Evolutionary conservation across 2,113 vertebrate genomes (phyloP).

Genomic region (Peromyscus polionotus): DNA sequence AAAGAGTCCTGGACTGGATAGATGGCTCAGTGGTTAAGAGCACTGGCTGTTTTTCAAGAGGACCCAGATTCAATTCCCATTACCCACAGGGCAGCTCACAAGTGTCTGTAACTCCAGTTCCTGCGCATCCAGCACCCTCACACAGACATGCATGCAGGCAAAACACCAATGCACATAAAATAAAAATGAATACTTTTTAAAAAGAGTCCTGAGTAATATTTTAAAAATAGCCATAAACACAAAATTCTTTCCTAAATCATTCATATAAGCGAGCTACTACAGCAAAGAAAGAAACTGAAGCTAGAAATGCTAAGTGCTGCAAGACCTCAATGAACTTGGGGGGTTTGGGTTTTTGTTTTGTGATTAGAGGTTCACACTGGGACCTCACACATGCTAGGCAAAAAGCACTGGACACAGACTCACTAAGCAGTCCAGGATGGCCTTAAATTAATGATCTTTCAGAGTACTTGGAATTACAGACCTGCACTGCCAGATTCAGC

Average conservation of each 20-base stretch:
- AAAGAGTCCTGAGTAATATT: neutral
- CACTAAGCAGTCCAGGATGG: too few species aligned
- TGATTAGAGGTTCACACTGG: too few species aligned
- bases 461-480: neutral
- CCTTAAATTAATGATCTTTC: neutral
- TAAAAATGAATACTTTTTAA: too few species aligned
- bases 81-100: neutral
- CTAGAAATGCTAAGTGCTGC: neutral
- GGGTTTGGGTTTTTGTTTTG: neutral
- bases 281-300: neutral
- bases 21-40: neutral
- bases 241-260: neutral
- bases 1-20: neutral
- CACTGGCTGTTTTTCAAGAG: neutral
- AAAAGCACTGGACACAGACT: too few species aligned
- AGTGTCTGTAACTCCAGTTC: too few species aligned
- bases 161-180: neutral
- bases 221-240: neutral
- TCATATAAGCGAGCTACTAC: neutral
- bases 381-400: too few species aligned
- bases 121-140: too few species aligned
- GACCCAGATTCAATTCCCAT: neutral
- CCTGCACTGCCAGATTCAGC: neutral
- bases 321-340: neutral
- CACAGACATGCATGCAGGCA: neutral